These are phyloP conservation scores for Serranus cabrilla DNA, from an alignment of 2,797 vertebrate genomes.

Conservation along the genomic window DNA sequence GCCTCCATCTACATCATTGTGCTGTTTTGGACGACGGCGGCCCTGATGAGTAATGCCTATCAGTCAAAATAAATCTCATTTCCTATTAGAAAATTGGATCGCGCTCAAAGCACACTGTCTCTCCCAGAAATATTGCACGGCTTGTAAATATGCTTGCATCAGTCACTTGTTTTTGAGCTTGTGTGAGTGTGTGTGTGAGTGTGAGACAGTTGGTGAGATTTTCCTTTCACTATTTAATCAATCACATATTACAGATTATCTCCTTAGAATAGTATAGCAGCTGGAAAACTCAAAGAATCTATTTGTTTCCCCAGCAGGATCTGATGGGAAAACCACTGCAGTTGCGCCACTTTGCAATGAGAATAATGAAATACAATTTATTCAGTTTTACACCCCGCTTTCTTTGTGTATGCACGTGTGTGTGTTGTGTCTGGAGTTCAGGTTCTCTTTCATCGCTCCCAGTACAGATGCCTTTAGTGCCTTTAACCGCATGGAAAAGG, in stretches of 20 bases:
- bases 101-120: slow-evolving; percentile 47
- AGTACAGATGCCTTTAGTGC: slow-evolving; percentile 69
- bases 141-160: slow-evolving; percentile 55
- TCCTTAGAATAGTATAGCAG: slow-evolving; percentile 17
- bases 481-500: slow-evolving; percentile 74
- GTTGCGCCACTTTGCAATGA: slow-evolving; percentile 26
- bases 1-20: slow-evolving; percentile 24
- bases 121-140: slow-evolving; percentile 43
- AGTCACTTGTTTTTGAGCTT: slow-evolving; percentile 38
- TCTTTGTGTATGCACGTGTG: slow-evolving; percentile 33
- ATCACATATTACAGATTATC: slow-evolving; percentile 17
- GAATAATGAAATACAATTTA: slow-evolving; percentile 41
- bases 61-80: slow-evolving; percentile 69
- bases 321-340: slow-evolving; percentile 30
- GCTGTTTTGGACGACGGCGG: slow-evolving; percentile 24
- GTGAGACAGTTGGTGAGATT: slow-evolving; percentile 15
- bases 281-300: slow-evolving; percentile 19
- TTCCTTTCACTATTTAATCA: slow-evolving; percentile 37
- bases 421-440: slow-evolving; percentile 42
- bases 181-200: slow-evolving; percentile 25
- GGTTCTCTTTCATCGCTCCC: slow-evolving; percentile 56
- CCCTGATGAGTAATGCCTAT: slow-evolving; percentile 49
- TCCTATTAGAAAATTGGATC: slow-evolving; percentile 66
- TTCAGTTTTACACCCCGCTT: slow-evolving; percentile 19
- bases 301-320: background rate